Evolutionary conservation across 2,888 invertebrate genomes (phyloP), one percentile per base, ranked within the genome.

Genomic region (Stegophylla sp.): DNA sequence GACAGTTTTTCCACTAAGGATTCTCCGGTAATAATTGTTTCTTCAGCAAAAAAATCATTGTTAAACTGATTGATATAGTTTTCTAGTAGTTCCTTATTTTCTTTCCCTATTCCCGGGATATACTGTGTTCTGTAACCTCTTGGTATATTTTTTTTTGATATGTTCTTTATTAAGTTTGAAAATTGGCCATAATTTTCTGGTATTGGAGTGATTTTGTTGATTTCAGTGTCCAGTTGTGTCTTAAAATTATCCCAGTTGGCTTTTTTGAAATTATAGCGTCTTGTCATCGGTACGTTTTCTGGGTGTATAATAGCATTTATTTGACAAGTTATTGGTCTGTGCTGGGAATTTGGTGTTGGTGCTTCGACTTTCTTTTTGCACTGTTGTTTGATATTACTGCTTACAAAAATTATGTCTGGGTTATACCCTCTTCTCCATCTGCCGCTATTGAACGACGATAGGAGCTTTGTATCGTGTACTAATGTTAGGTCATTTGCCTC

Each of bases 211-310:
- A 53, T 53, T 23, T 26, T 26, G 15, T 48, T 26, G n/a, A 72
- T 34, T 72, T 48, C 34, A n/a, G 51, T 51, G 28, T 72, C 53
- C 7, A 53, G 45, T 28, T 23, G 53, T 28, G 28, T 15, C 53
- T 43, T 56, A 48, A 72, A 72, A 34, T 72, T 72, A 20, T 51
- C 26, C 71, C 71, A 71, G 48, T 71, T 53, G 17, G 71, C 71
- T 45, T 71, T 71, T 71, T 43, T 56, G 72, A 72, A 72, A 34
- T 72, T 72, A 41, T 51, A 72, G 28, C n/a, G 51, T 71, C 51
- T 28, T 71, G 7, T 45, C 45, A 45, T 45, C 45, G 45, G 12
- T 20, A 51, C 48, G 48, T 43, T 72, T n/a, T 28, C 56, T 72
- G 72, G 53, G 15, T 72, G 51, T n/a, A 72, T 53, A 15, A 48